A percentile compares a stretch with the other conserved stretches of the same genome.
These are phyloP conservation scores for Lutjanus argentimaculatus DNA, from an alignment of 2,797 vertebrate species.

Conservation along the genomic window DNA sequence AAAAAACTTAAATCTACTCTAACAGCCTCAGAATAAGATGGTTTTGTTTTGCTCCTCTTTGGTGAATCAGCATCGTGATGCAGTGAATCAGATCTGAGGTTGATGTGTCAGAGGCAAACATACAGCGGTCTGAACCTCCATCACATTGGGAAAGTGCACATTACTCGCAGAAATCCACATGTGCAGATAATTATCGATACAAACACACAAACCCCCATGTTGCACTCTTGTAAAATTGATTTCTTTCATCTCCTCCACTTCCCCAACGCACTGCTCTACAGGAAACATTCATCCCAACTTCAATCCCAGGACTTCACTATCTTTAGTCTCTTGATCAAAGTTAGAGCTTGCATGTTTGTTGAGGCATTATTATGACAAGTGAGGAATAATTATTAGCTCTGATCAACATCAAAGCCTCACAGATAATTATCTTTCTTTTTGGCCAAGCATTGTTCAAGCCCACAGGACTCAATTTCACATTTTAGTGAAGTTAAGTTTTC, in stretches of 20 bases:
- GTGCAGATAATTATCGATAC: not conserved
- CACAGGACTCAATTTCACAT: not conserved
- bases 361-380: slow-evolving; percentile 16
- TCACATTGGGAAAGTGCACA: not conserved
- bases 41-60: not conserved
- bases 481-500: not conserved
- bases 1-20: not conserved
- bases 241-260: slow-evolving; percentile 13
- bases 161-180: not conserved
- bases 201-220: slow-evolving; percentile 5
- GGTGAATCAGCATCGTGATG: not conserved
- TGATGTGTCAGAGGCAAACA: not conserved
- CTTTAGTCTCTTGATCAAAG: slow-evolving; percentile 38
- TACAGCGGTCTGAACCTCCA: not conserved
- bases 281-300: slow-evolving; percentile 5
- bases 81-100: not conserved
- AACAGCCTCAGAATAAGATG: not conserved
- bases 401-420: slow-evolving; percentile 40
- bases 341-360: slow-evolving; percentile 20
- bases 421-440: slow-evolving; percentile 18
- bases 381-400: slow-evolving; percentile 31
- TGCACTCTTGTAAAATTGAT: not conserved
- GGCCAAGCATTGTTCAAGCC: slow-evolving; percentile 5
- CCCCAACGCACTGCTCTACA: not conserved
- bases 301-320: slow-evolving; percentile 14